Evolutionary conservation across 2,797 vertebrate species (phyloP).

Genomic region (Natrix natrix): DNA sequence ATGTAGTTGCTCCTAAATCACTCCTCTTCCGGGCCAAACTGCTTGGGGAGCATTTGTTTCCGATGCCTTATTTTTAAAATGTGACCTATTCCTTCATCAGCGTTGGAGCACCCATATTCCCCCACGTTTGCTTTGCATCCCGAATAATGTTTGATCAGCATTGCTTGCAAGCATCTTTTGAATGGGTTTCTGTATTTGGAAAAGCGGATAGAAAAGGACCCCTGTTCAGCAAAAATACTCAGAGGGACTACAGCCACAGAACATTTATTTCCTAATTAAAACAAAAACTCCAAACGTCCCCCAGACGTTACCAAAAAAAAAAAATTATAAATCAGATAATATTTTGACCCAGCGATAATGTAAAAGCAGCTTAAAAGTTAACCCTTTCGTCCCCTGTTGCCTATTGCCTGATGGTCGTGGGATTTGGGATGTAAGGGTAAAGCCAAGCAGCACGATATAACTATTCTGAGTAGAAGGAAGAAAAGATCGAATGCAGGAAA

Average conservation of each 20-base stretch:
- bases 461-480: conserved; percentile 40
- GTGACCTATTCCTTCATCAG: neutral
- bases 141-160: neutral
- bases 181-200: neutral
- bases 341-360: neutral
- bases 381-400: conserved; percentile 44
- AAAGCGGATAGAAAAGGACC: neutral
- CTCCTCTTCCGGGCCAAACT: neutral
- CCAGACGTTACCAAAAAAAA: neutral
- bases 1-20: neutral
- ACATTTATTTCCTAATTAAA: neutral
- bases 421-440: conserved; percentile 27
- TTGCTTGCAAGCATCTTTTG: neutral
- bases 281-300: neutral
- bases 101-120: neutral
- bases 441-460: conserved; percentile 39
- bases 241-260: neutral
- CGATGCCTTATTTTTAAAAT: neutral
- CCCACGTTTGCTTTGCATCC: neutral
- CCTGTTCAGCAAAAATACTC: neutral
- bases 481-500: neutral
- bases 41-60: neutral
- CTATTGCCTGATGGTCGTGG: conserved; percentile 23
- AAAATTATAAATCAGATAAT: neutral
- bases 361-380: conserved; percentile 9